A percentile compares a stretch with the other conserved stretches of the same genome.
Evolutionary conservation across 2,797 vertebrate species (phyloP).

Genomic region (Anguilla marmorata): DNA sequence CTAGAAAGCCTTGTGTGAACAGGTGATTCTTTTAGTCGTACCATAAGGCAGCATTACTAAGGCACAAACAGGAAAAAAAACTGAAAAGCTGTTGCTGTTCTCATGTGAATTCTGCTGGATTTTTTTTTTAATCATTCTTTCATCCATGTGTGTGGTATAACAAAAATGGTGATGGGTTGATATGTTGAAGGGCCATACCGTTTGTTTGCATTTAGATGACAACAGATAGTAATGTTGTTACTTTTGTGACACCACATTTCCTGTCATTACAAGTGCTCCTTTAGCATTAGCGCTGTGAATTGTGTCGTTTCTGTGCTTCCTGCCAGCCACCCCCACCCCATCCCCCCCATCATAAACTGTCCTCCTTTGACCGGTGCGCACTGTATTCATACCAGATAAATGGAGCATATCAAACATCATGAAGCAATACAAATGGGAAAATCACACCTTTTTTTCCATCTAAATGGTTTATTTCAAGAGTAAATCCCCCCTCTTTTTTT

Average conservation of each 20-base stretch:
- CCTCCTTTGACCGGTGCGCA: conserved; percentile 68
- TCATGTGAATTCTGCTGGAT: background rate
- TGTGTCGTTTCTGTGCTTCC: background rate
- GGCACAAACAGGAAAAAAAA: background rate
- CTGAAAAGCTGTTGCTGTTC: background rate
- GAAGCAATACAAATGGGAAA: conserved; percentile 71
- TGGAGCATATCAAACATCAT: conserved; percentile 70
- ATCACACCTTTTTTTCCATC: conserved; percentile 29
- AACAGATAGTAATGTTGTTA: background rate
- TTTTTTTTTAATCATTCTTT: background rate
- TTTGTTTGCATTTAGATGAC: background rate
- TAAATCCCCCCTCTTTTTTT: conserved; percentile 28
- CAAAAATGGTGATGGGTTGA: background rate
- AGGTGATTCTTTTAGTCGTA: background rate
- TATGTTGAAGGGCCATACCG: background rate
- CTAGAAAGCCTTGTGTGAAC: background rate
- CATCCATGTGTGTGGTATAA: background rate
- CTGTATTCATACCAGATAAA: conserved; percentile 71
- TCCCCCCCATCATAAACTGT: background rate
- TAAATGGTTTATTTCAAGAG: background rate
- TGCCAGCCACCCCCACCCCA: background rate
- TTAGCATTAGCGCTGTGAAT: conserved; percentile 11
- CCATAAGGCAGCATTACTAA: background rate
- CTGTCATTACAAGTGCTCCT: background rate
- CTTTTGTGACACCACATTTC: background rate